Percentiles rank a stretch among this genome's conserved stretches.
Evolutionary conservation across 2,113 vertebrate species (phyloP).

Genomic region (Orientallactaga bullata): DNA sequence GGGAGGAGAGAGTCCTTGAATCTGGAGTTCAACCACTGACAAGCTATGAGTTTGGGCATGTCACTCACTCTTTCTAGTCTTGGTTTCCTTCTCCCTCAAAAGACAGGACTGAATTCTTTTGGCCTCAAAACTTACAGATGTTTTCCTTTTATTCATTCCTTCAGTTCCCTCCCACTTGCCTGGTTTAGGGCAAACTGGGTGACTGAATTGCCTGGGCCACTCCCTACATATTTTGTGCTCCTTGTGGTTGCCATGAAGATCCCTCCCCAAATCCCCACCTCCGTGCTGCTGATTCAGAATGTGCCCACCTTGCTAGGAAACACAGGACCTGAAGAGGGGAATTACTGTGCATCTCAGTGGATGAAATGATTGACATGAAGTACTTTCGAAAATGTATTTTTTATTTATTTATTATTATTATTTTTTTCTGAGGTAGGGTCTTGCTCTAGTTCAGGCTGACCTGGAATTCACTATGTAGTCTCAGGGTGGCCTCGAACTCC

Average conservation of each 20-base stretch:
- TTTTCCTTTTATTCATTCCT: neutral
- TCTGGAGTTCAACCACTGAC: neutral
- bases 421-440: too few species aligned
- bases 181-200: neutral
- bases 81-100: neutral
- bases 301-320: conserved; percentile 21
- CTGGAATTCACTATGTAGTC: too few species aligned
- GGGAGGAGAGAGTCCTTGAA: neutral
- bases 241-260: neutral
- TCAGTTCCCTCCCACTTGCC: neutral
- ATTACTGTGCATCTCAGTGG: neutral
- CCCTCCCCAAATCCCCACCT: neutral
- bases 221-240: conserved; percentile 17
- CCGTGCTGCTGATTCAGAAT: neutral
- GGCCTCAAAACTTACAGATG: neutral
- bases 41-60: neutral
- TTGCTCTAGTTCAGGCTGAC: too few species aligned
- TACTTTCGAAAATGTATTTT: conserved; percentile 4
- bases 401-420: too few species aligned
- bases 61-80: neutral
- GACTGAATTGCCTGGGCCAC: conserved; percentile 3
- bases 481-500: too few species aligned
- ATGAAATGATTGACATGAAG: neutral
- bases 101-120: neutral
- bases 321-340: neutral